Conservation (phyloP, 2,797 vertebrate species). For the Tachyglossus aculeatus region DNA sequence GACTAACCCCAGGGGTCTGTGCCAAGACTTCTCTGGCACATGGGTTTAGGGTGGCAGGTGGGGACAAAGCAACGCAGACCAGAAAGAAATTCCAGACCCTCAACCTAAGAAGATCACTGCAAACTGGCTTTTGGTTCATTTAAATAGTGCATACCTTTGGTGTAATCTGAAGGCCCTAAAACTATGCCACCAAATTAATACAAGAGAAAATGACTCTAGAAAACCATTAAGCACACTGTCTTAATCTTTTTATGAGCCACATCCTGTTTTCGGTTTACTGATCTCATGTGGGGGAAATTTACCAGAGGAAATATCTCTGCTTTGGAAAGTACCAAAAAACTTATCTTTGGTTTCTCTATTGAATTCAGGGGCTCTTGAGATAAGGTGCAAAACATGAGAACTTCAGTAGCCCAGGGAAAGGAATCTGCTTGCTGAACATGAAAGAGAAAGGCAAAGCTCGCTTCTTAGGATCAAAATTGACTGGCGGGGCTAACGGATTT, state of each 20-base stretch:
- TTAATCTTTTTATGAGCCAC: slow-evolving; percentile 65
- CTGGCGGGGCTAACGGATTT: slow-evolving; percentile 43
- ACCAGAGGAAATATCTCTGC: slow-evolving; percentile 75
- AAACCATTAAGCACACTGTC: slow-evolving; percentile 16
- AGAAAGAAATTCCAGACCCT: too few relatives aligned
- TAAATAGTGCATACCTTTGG: too few relatives aligned
- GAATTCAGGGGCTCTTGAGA: slow-evolving; percentile 54
- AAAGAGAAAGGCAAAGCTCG: background rate
- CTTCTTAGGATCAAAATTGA: slow-evolving; percentile 6
- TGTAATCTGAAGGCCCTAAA: too few relatives aligned
- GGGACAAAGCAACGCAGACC: too few relatives aligned
- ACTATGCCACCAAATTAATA: too few relatives aligned
- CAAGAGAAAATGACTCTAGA: slow-evolving; percentile 25
- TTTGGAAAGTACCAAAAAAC: slow-evolving; percentile 80
- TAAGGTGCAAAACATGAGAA: slow-evolving; percentile 24
- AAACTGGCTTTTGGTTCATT: too few relatives aligned
- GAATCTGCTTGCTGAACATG: background rate
- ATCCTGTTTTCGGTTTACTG: slow-evolving; percentile 79
- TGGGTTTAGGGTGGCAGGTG: too few relatives aligned
- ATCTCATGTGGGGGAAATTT: slow-evolving; percentile 75
- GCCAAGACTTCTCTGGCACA: too few relatives aligned
- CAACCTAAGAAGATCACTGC: too few relatives aligned
- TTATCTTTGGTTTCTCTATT: slow-evolving; percentile 66
- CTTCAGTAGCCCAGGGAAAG: background rate
- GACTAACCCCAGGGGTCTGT: too few relatives aligned